Evolutionary conservation across 2,888 invertebrate species (phyloP), one percentile per base, ranked within the genome.

Genomic region (Zelleria hepariella): DNA sequence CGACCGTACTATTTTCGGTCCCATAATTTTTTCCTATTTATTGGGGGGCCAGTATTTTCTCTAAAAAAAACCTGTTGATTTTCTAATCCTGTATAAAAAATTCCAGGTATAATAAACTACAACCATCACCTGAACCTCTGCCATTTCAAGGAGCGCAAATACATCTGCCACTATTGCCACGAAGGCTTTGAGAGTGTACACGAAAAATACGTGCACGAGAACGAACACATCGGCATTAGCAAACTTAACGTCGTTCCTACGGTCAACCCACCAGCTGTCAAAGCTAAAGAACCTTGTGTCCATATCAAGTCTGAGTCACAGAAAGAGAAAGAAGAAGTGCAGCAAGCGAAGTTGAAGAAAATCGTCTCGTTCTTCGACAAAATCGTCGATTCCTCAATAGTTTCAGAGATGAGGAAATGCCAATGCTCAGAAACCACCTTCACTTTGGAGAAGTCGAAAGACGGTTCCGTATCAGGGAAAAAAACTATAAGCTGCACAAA

Each of bases 281-380:
- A n/a, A 59, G 0, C 68, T 72, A 0, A 61, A 65, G 0, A 55
- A 25, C 6, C 27, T 20, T 6, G 18, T 10, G 24, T 24, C 7
- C 23, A 25, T n/a, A 23, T 24, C 7, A 20, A 4, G 51, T 24
- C n/a, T 24, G n/a, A 42, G 7, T 10, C 15, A 56, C 6, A 15
- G 2, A 42, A 42, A 25, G 7, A 2, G 18, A 5, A 57, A 15
- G 10, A 48, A 7, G 80, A 85, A 53, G 10, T 32, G 32, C 32
- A 32, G 15, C 32, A 32, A 32, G 86, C 83, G 4, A 87, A 87
- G 61, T 58, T 87, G 1, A 86, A 84, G 67, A 86, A 86, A 61
- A 80, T 87, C 0, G 82, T 87, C 0, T 86, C 86, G 0, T 86
- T 87, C 61, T 84, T 87, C 59, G 86, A 87, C 42, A 86, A 83